These are phyloP conservation scores for Panthera uncia DNA, from an alignment of 2,113 vertebrate species.

Conservation along the genomic window DNA sequence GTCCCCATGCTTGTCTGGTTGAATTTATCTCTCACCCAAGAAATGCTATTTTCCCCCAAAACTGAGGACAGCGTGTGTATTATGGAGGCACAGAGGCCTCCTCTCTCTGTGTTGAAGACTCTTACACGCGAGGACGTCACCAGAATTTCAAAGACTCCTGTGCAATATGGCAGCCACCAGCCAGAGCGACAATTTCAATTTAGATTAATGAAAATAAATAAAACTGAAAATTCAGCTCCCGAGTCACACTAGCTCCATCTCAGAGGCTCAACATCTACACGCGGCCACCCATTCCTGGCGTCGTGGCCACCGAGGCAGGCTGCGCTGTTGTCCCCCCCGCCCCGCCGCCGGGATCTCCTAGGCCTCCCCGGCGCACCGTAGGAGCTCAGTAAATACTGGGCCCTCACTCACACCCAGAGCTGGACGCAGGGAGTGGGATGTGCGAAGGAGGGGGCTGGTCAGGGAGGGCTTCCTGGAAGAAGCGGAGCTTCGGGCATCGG, in stretches of 20 bases:
- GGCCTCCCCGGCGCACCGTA: no score
- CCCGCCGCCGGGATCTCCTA: no score
- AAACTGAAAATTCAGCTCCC: background rate
- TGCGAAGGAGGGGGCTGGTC: rapidly evolving
- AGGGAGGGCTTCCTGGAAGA: background rate
- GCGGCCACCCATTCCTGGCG: rapidly evolving
- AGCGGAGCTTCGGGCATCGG: rapidly evolving
- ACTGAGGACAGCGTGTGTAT: rapidly evolving
- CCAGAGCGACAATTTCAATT: rapidly evolving
- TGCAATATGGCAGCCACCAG: rapidly evolving
- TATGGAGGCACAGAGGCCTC: rapidly evolving
- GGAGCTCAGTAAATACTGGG: rapidly evolving
- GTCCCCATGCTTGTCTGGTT: background rate
- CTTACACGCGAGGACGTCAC: rapidly evolving
- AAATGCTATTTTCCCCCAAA: no score
- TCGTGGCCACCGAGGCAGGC: background rate
- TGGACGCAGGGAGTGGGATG: rapidly evolving
- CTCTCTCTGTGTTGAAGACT: rapidly evolving
- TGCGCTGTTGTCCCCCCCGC: rapidly evolving
- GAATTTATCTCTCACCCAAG: background rate
- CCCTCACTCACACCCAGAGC: rapidly evolving
- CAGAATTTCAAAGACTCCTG: rapidly evolving
- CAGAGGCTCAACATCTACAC: rapidly evolving
- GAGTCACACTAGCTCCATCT: rapidly evolving
- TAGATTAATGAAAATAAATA: background rate